Conservation (phyloP, 2,113 vertebrate species). For the Xiphophorus hellerii region DNA sequence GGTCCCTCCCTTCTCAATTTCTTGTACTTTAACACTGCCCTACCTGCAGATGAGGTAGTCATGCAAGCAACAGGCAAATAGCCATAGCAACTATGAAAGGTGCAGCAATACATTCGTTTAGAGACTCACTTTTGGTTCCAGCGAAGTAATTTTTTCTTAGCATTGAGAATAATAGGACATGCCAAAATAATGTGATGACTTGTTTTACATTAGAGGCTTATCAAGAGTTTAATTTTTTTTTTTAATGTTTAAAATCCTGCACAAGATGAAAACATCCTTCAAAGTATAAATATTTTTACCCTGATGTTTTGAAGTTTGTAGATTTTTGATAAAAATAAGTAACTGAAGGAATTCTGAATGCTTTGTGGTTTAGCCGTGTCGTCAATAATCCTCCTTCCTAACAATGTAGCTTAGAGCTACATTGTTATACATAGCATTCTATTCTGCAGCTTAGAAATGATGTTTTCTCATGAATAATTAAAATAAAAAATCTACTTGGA, state of each 20-base stretch:
- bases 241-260: neutral
- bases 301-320: neutral
- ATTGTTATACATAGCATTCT: slow-evolving; percentile 1
- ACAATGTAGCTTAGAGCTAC: slow-evolving; percentile 2
- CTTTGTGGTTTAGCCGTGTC: slow-evolving; percentile 3
- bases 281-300: no score
- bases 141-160: neutral
- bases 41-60: neutral
- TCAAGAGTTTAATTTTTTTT: no score
- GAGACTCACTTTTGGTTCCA: neutral
- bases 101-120: neutral
- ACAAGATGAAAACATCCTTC: neutral
- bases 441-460: slow-evolving; percentile 7
- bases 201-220: neutral
- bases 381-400: slow-evolving; percentile 9
- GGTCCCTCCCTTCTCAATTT: neutral
- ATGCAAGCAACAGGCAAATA: neutral
- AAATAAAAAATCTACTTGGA: slow-evolving; percentile 33
- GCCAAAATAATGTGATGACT: neutral
- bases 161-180: neutral
- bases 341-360: neutral
- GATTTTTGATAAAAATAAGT: neutral
- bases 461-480: slow-evolving; percentile 34
- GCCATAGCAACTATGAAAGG: neutral
- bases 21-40: neutral